Conservation (phyloP, 2,797 vertebrate genomes). For the Momotus momota region DNA sequence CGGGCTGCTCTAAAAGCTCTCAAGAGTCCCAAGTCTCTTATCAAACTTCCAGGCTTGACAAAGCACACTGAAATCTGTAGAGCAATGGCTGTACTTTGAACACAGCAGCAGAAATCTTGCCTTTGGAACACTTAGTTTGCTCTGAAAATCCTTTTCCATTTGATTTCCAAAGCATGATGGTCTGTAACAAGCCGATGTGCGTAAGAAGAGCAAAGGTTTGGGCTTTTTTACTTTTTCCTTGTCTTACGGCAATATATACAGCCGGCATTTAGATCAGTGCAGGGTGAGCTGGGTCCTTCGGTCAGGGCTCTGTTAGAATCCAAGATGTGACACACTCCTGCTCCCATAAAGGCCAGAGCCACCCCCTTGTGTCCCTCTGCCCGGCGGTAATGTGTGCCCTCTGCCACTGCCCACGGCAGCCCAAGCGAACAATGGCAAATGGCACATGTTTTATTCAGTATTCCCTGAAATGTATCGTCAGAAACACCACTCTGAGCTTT, state of each 20-base stretch:
- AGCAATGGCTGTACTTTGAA: not conserved
- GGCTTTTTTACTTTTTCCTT: not conserved
- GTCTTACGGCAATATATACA: not conserved
- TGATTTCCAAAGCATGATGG: not conserved
- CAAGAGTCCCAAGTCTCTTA: not conserved
- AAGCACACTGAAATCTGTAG: not conserved
- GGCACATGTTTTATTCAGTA: constrained; percentile 38
- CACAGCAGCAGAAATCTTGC: not conserved
- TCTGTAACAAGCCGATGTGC: not conserved
- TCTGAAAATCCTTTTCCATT: not conserved
- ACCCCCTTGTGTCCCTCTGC: not conserved
- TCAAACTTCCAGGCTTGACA: not conserved
- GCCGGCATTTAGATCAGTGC: not conserved
- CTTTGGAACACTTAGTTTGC: not conserved
- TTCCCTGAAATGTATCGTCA: not conserved
- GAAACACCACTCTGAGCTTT: constrained; percentile 24
- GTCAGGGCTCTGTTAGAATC: not conserved
- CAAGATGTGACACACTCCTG: not conserved
- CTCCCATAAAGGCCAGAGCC: not conserved
- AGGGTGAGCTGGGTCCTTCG: not conserved
- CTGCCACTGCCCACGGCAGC: not conserved
- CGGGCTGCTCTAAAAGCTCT: not conserved
- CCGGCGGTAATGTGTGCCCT: not conserved
- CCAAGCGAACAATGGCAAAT: not conserved
- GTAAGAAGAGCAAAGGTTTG: not conserved